Percentiles rank a stretch among this genome's conserved stretches.
Evolutionary conservation across 2,113 vertebrate species (phyloP).

Genomic region (Nannospalax galili): DNA sequence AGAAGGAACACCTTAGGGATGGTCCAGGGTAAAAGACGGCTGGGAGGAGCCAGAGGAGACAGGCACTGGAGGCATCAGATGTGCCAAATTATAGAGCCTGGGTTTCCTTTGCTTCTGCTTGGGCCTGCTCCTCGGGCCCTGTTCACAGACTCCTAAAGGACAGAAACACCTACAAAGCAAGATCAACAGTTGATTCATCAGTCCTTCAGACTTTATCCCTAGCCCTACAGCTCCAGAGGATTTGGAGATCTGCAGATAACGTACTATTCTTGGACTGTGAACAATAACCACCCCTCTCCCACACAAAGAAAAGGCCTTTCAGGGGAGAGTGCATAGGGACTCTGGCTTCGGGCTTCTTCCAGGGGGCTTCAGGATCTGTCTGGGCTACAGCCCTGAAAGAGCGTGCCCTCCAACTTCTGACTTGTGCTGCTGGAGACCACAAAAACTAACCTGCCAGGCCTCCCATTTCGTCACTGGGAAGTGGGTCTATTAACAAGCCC

Average conservation of each 20-base stretch:
- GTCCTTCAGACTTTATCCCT: not conserved
- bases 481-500: not conserved
- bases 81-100: not conserved
- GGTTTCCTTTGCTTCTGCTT: too few relatives aligned
- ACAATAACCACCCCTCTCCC: not conserved
- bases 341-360: too few relatives aligned
- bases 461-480: not conserved
- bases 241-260: not conserved
- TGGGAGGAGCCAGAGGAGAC: not conserved
- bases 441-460: not conserved
- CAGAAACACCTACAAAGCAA: not conserved
- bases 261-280: not conserved
- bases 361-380: too few relatives aligned
- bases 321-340: too few relatives aligned
- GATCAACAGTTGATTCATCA: not conserved
- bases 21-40: not conserved
- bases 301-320: not conserved
- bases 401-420: not conserved
- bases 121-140: too few relatives aligned
- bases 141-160: too few relatives aligned
- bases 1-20: not conserved
- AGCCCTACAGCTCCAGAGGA: not conserved
- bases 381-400: too few relatives aligned
- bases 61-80: not conserved
- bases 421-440: not conserved